Percentiles rank a stretch among this genome's conserved stretches.
phyloP scores from a whole-genome alignment of 2,113 vertebrate genomes.

The Pristiophorus japonicus region DNA sequence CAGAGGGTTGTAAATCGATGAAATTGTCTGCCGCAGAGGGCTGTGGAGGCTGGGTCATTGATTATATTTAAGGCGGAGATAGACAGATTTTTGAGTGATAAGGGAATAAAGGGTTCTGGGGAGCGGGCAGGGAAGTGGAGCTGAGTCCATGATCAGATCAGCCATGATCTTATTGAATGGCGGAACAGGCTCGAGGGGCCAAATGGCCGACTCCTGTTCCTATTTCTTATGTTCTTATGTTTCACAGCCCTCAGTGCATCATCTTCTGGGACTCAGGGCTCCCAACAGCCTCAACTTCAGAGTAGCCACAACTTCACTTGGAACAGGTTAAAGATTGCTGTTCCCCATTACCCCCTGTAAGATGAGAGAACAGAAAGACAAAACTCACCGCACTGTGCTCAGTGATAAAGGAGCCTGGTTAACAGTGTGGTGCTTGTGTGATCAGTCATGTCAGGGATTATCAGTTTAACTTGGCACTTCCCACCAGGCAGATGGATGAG shows the following conservation, averaged over 20 bases:
- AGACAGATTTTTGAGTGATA: too few relatives aligned
- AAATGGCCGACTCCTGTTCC: too few relatives aligned
- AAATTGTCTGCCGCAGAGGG: too few relatives aligned
- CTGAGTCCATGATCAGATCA: too few relatives aligned
- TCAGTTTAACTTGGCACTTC: not conserved
- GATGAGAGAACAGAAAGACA: not conserved
- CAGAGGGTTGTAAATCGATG: too few relatives aligned
- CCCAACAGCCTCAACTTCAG: not conserved
- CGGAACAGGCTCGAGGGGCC: too few relatives aligned
- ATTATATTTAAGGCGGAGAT: too few relatives aligned
- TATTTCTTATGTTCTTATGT: too few relatives aligned
- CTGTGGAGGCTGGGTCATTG: too few relatives aligned
- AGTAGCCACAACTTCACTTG: not conserved
- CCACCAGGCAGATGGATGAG: conserved; percentile 12
- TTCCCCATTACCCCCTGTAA: not conserved
- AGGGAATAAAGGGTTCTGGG: too few relatives aligned
- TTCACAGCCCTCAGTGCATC: not conserved
- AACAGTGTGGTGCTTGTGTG: not conserved
- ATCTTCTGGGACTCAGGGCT: not conserved
- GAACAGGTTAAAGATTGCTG: not conserved
- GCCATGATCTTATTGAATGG: too few relatives aligned
- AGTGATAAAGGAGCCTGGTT: not conserved
- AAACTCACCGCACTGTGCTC: not conserved
- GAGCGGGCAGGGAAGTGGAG: too few relatives aligned
- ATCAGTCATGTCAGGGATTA: not conserved